Percentiles rank a stretch among this genome's conserved stretches.
phyloP scores from a whole-genome alignment of 2,797 vertebrate genomes.

The Schizopygopsis malacanthus region DNA sequence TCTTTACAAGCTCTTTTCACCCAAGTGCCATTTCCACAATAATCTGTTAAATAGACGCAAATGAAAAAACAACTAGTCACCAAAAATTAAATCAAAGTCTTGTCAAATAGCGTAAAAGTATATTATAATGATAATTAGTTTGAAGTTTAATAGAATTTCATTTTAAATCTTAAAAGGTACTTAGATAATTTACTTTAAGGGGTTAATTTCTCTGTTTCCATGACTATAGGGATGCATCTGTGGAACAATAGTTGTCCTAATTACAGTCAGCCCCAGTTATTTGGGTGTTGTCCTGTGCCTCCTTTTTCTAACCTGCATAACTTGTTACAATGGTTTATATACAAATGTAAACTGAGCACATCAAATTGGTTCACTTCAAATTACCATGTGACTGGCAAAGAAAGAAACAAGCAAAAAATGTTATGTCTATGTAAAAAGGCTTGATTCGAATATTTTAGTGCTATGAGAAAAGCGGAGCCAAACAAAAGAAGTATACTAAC shows the following conservation, averaged over 20 bases:
- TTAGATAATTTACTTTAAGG: constrained; percentile 19
- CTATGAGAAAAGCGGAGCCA: not conserved
- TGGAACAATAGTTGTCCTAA: constrained; percentile 48
- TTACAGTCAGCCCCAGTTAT: constrained; percentile 41
- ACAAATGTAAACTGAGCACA: constrained; percentile 52
- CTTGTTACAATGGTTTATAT: constrained; percentile 50
- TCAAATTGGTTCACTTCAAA: constrained; percentile 43
- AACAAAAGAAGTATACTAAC: not conserved
- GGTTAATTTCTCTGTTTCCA: constrained; percentile 45
- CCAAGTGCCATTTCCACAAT: constrained; percentile 71
- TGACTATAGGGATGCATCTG: constrained; percentile 44
- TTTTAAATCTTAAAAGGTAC: not conserved
- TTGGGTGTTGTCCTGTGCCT: constrained; percentile 32
- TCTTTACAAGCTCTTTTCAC: constrained; percentile 76
- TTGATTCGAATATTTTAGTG: not conserved
- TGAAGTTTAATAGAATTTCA: not conserved
- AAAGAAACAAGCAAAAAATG: not conserved
- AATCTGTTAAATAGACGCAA: constrained; percentile 70
- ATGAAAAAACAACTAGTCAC: constrained; percentile 67
- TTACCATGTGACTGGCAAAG: constrained; percentile 46
- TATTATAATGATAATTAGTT: not conserved
- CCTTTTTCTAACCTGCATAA: constrained; percentile 28
- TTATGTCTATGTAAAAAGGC: not conserved
- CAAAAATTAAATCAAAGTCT: constrained; percentile 10
- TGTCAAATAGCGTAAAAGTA: not conserved